Evolutionary conservation across 1,140 invertebrate genomes (phyloP).

Genomic region (Ips nitidus): DNA sequence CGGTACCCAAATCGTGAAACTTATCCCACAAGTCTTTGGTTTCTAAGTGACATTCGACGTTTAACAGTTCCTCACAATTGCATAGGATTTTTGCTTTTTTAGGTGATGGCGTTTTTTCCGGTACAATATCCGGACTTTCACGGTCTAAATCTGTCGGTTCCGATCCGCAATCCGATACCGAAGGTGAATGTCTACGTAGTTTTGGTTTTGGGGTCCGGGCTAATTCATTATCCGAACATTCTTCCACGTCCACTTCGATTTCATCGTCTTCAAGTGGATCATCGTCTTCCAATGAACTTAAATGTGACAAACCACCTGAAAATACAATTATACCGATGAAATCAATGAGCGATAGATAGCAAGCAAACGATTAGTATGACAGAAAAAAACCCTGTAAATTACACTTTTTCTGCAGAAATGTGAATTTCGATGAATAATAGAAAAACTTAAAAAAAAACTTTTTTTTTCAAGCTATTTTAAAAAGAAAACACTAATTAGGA

Average conservation of each 20-base stretch:
- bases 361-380: not conserved
- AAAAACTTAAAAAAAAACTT: too few species aligned
- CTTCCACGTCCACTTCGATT: conserved; percentile 51
- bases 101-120: conserved; percentile 35
- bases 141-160: conserved; percentile 47
- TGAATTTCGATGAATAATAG: too few species aligned
- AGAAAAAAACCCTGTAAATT: too few species aligned
- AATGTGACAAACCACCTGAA: conserved; percentile 37
- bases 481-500: too few species aligned
- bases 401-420: too few species aligned
- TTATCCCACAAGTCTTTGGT: conserved; percentile 93
- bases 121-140: conserved; percentile 46
- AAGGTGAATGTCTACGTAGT: conserved; percentile 43
- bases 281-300: conserved; percentile 39
- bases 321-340: conserved; percentile 4
- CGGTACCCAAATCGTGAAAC: conserved; percentile 91
- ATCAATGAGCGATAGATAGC: not conserved
- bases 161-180: conserved; percentile 49
- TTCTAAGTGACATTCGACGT: conserved; percentile 87
- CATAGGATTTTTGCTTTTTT: conserved; percentile 60
- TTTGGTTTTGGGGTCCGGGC: conserved; percentile 41
- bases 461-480: too few species aligned
- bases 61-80: conserved; percentile 80
- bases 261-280: conserved; percentile 50
- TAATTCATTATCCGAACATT: conserved; percentile 50